A percentile compares a stretch with the other conserved stretches of the same genome.
phyloP scores from a whole-genome alignment of 2,888 invertebrate species.

The Drosophila borborema region DNA sequence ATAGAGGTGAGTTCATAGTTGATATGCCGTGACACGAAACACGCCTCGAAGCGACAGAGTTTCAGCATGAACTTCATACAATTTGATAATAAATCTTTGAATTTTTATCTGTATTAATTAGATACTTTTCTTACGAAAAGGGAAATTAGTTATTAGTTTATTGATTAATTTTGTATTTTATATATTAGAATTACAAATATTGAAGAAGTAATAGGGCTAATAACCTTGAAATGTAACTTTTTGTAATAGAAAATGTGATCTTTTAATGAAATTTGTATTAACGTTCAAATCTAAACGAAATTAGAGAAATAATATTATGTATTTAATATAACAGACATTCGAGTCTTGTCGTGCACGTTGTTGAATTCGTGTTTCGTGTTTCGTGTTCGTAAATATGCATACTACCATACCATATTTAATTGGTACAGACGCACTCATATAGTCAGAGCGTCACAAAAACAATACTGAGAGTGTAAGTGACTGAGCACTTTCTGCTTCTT shows the following conservation, averaged over 20 bases:
- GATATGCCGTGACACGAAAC: not conserved
- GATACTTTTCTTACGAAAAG: not conserved
- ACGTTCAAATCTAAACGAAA: not conserved
- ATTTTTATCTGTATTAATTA: not conserved
- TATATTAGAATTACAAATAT: too few species aligned
- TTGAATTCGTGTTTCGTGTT: not conserved
- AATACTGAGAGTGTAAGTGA: slow-evolving; percentile 19
- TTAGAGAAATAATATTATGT: too few species aligned
- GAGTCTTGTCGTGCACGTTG: not conserved
- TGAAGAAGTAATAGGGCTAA: too few species aligned
- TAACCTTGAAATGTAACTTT: too few species aligned
- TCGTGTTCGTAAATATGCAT: not conserved
- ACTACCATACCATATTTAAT: slow-evolving; percentile 12
- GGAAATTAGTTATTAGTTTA: not conserved
- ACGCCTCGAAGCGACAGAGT: not conserved
- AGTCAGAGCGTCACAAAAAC: slow-evolving; percentile 16
- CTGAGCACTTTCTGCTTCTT: slow-evolving; percentile 39
- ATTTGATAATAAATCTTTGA: not conserved
- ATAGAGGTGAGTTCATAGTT: slow-evolving; percentile 16
- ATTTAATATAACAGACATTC: not conserved
- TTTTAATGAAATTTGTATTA: not conserved
- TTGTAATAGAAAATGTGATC: not conserved
- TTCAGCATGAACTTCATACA: not conserved
- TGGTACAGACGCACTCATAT: slow-evolving; percentile 34
- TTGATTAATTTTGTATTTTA: not conserved